phyloP scores from a whole-genome alignment of 1,140 invertebrate species.

The Trinorchestia longiramus region DNA sequence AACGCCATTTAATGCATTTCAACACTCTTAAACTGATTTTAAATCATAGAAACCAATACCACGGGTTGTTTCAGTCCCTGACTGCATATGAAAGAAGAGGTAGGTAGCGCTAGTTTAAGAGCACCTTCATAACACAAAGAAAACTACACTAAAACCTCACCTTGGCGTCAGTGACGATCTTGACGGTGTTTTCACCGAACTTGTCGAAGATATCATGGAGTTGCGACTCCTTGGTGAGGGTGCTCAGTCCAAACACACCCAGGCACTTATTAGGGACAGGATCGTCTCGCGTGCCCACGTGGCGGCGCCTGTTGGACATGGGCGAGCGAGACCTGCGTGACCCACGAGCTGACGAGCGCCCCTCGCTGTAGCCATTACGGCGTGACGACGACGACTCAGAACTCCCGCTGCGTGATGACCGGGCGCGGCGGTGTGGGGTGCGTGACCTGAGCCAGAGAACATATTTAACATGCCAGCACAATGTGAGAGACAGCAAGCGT shows the following conservation, averaged over 20 bases:
- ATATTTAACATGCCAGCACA: background rate
- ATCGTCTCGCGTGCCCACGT: conserved; percentile 78
- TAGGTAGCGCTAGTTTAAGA: no score
- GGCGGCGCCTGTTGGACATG: conserved; percentile 73
- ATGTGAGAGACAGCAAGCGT: background rate
- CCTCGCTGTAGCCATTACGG: conserved; percentile 40
- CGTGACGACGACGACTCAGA: conserved; percentile 28
- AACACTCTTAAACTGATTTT: no score
- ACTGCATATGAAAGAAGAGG: no score
- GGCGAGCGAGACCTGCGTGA: conserved; percentile 70
- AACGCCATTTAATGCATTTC: no score
- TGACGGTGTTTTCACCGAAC: conserved; percentile 94
- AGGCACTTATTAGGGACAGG: conserved; percentile 89
- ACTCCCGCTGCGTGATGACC: conserved; percentile 16
- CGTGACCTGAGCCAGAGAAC: background rate
- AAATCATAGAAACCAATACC: no score
- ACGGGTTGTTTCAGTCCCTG: no score
- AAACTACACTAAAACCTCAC: conserved; percentile 73
- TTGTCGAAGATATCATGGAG: conserved; percentile 94
- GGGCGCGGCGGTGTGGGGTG: background rate
- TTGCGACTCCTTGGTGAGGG: conserved; percentile 92
- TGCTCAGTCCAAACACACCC: conserved; percentile 93
- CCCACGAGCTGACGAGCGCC: conserved; percentile 67
- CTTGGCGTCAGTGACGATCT: conserved; percentile 96
- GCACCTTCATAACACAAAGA: no score